phyloP scores from a whole-genome alignment of 2,888 invertebrate species.

The Pseudolycoriella hygida region DNA sequence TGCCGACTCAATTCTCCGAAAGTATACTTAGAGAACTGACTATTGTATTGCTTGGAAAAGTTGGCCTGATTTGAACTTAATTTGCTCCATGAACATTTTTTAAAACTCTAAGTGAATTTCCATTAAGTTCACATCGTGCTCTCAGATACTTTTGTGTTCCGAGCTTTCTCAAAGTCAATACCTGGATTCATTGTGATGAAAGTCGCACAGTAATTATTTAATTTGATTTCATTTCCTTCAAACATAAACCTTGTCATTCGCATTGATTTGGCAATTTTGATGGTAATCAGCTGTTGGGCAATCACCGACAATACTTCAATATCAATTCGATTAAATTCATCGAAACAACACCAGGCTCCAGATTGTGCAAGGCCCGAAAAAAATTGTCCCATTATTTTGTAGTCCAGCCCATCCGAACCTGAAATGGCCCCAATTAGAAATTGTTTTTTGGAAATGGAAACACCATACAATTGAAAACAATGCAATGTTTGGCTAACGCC shows the following conservation, averaged over 20 bases:
- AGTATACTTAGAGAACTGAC: too few species aligned
- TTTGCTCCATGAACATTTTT: too few species aligned
- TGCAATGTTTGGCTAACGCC: conserved; percentile 72
- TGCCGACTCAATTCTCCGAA: too few species aligned
- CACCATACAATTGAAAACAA: conserved; percentile 80
- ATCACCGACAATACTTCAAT: conserved; percentile 82
- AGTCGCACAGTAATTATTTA: conserved; percentile 62
- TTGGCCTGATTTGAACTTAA: too few species aligned
- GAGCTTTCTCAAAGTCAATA: not conserved
- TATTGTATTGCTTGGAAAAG: too few species aligned
- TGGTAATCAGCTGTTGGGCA: conserved; percentile 77
- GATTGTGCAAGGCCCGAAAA: conserved; percentile 80
- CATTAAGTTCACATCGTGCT: too few species aligned
- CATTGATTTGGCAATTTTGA: conserved; percentile 66
- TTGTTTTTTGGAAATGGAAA: too few species aligned
- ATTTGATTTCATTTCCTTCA: conserved; percentile 73
- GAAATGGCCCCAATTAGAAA: too few species aligned
- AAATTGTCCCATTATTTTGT: conserved; percentile 61
- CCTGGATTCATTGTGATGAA: conserved; percentile 86
- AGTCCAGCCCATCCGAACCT: conserved; percentile 46
- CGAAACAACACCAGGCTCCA: conserved; percentile 86
- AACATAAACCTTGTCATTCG: conserved; percentile 58
- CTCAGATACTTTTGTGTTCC: too few species aligned
- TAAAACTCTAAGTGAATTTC: too few species aligned
- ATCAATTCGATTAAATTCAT: conserved; percentile 81